Percentiles rank a stretch among this genome's conserved stretches.
These are phyloP conservation scores for Chunga burmeisteri DNA, from an alignment of 2,113 vertebrate genomes.

Conservation along the genomic window DNA sequence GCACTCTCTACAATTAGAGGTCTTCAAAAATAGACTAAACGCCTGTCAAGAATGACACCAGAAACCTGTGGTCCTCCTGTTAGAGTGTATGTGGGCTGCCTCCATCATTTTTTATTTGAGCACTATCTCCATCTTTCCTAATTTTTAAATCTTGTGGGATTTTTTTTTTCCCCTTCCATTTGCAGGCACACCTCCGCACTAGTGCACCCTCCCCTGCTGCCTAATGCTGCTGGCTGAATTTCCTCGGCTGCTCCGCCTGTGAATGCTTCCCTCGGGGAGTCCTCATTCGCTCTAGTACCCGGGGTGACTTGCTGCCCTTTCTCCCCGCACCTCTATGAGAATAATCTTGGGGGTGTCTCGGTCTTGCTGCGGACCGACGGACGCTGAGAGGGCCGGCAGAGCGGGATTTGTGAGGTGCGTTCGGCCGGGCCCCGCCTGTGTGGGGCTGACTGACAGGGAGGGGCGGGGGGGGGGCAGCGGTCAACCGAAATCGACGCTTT, in stretches of 20 bases:
- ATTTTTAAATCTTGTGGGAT: background rate
- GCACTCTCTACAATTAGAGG: background rate
- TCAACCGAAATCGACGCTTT: too few species aligned
- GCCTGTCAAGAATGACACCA: background rate
- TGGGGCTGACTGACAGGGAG: too few species aligned
- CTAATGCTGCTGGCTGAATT: background rate
- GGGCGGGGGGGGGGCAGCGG: too few species aligned
- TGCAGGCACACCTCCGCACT: background rate
- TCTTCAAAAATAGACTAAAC: background rate
- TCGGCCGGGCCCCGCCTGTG: too few species aligned
- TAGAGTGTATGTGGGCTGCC: background rate
- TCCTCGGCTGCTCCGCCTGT: background rate
- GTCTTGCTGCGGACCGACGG: background rate
- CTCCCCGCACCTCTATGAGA: background rate
- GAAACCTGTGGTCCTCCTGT: background rate
- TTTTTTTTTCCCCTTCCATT: rapidly evolving
- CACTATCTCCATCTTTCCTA: rapidly evolving
- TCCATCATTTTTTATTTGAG: background rate
- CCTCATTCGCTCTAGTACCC: rapidly evolving
- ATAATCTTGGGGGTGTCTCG: too few species aligned
- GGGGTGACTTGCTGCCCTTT: rapidly evolving
- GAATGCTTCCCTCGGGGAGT: rapidly evolving
- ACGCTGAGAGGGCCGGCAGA: rapidly evolving
- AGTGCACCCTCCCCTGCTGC: too few species aligned
- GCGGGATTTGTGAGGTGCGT: background rate